A percentile compares a stretch with the other conserved stretches of the same genome.
phyloP scores from a whole-genome alignment of 2,797 vertebrate genomes.

The Chelon labrosus region DNA sequence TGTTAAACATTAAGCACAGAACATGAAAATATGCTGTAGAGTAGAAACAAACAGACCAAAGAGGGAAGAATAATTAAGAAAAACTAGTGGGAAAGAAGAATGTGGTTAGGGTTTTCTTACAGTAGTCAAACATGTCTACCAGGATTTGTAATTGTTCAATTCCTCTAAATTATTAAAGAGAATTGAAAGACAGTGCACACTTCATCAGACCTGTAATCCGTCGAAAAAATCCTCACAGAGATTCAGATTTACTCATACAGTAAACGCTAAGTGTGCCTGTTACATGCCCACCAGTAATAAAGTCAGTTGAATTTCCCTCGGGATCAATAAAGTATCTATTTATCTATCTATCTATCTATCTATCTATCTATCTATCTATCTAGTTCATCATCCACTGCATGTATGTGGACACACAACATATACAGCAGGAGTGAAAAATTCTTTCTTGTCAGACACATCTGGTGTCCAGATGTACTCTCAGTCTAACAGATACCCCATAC shows the following conservation, averaged over 20 bases:
- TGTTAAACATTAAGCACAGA: neutral
- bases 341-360: no score
- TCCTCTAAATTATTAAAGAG: neutral
- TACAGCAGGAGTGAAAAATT: constrained; percentile 20
- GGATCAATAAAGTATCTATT: no score
- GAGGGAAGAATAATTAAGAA: neutral
- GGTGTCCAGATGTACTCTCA: constrained; percentile 58
- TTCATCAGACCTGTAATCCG: no score
- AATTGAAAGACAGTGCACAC: no score
- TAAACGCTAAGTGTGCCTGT: neutral
- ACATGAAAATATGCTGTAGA: neutral
- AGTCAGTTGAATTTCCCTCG: no score
- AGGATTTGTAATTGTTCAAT: neutral
- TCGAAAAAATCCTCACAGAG: neutral
- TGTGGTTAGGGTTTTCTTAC: constrained; percentile 12
- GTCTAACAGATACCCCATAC: constrained; percentile 39
- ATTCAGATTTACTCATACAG: neutral
- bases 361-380: no score
- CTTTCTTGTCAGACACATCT: constrained; percentile 43
- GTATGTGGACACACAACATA: constrained; percentile 26
- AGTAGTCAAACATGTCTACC: no score
- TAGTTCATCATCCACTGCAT: constrained; percentile 5
- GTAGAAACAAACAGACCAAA: neutral
- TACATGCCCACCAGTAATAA: constrained; percentile 5
- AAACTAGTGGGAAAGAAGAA: neutral